These are phyloP conservation scores for Isurus oxyrinchus DNA, from an alignment of 2,113 vertebrate species.

Conservation along the genomic window DNA sequence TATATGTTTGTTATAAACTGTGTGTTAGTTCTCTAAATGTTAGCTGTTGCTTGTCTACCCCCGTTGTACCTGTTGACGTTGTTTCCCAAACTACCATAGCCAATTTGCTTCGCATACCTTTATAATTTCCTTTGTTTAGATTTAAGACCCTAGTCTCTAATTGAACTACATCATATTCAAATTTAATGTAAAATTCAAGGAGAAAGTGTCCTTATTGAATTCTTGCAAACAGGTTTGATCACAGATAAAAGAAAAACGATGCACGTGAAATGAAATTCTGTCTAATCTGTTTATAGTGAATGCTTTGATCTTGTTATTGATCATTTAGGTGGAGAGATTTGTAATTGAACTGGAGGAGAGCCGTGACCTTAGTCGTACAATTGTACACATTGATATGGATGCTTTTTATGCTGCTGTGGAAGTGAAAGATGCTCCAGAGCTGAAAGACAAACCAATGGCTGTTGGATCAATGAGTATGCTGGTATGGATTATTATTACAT, in stretches of 20 bases:
- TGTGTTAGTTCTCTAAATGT: too few relatives aligned
- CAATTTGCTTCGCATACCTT: too few relatives aligned
- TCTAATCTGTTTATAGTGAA: neutral
- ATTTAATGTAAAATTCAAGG: neutral
- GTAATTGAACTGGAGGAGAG: conserved; percentile 64
- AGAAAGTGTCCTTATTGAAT: neutral
- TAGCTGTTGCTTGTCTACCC: too few relatives aligned
- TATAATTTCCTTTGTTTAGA: too few relatives aligned
- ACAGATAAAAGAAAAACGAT: neutral
- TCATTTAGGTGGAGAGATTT: conserved; percentile 69
- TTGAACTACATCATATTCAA: too few relatives aligned
- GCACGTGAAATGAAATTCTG: neutral
- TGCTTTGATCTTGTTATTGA: neutral
- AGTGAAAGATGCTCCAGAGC: conserved; percentile 83
- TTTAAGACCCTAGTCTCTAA: too few relatives aligned
- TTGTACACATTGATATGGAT: conserved; percentile 96
- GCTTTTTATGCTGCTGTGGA: conserved; percentile 97
- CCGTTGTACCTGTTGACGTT: too few relatives aligned
- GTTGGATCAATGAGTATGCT: conserved; percentile 93
- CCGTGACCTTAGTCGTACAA: conserved; percentile 72
- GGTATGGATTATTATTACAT: conserved; percentile 56
- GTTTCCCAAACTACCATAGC: too few relatives aligned
- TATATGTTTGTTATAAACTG: too few relatives aligned
- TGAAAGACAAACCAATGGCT: conserved; percentile 85
- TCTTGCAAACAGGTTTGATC: neutral